Conservation (phyloP, 2,113 vertebrate genomes). For the Cygnus buccinator region DNA sequence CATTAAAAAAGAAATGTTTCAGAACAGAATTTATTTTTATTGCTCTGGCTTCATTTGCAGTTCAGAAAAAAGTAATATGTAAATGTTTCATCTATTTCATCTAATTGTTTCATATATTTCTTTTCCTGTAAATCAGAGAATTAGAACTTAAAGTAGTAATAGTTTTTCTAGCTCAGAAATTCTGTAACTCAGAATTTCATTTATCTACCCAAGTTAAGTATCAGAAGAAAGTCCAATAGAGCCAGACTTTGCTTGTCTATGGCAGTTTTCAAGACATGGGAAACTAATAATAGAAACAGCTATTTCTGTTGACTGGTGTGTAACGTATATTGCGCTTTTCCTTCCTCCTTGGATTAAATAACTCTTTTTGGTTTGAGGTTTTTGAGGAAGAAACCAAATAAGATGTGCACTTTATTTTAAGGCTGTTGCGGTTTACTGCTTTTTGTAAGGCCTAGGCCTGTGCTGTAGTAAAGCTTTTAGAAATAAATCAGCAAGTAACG, state of each 20-base stretch:
- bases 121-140: background rate
- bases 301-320: constrained; percentile 63
- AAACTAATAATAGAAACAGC: constrained; percentile 71
- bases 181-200: constrained; percentile 19
- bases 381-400: constrained; percentile 73
- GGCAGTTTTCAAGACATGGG: constrained; percentile 46
- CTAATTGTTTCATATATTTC: background rate
- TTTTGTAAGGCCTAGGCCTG: constrained; percentile 60
- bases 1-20: background rate
- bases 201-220: background rate
- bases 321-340: constrained; percentile 71
- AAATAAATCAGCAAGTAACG: background rate
- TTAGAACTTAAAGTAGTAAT: background rate
- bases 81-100: background rate
- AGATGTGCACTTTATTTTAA: constrained; percentile 71
- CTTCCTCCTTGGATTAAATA: constrained; percentile 70
- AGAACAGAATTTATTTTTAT: background rate
- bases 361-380: constrained; percentile 71
- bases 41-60: background rate
- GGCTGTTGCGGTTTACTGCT: constrained; percentile 69
- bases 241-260: constrained; percentile 45
- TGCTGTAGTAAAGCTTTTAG: constrained; percentile 43
- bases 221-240: background rate
- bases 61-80: background rate
- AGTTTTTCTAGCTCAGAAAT: background rate